Base-by-base conservation (phyloP, 2,797 vertebrate species). In the Falco novaeseelandiae region DNA sequence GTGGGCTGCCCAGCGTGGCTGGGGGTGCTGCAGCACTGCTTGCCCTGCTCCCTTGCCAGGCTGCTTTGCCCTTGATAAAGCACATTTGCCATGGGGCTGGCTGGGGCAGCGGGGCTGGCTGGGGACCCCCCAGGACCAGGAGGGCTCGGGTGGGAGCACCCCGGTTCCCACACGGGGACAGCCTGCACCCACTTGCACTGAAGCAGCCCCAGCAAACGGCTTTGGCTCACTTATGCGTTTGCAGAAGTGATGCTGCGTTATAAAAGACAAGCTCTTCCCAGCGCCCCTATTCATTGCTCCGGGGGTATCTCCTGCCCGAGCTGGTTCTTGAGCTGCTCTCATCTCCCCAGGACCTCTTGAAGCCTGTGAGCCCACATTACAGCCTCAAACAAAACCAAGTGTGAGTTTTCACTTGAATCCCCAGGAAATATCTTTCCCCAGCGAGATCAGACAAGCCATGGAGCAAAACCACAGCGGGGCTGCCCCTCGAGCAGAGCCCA, bases 181-280 rank as follows among this genome's bases (percentile, higher is more conserved):
- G 10, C 10, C 22, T 13, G 21, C 0, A 0, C 46, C 80, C 2
- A 1, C 40, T 6, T 2, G 0, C 16, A 46, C 49, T 1, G 2
- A 25, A 8, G 16, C 70, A 18, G 58, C 48, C 76, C 57, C 1
- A 1, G 67, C 51, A 18, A 5, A 3, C 0, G 1, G 59, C 30
- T 63, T 61, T 6, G 77, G 29, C 16, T 73, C 21, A 0, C 25
- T 13, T 1, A 2, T 1, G 70, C 8, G 26, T 66, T 19, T 30
- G n/a, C 34, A 34, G 15, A 11, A n/a, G 51, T 0, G 42, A 21
- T 54, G 44, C 34, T 29, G 40, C 0, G 0, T 0, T 36, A 38
- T 40, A 3, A 23, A 48, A 32, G 21, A 8, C 73, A 66, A 86
- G 23, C 70, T 38, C 26, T 29, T 48, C 5, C 3, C 62, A 34